These are phyloP conservation scores for Acrobasis consociella DNA, from an alignment of 2,888 invertebrate species.

Conservation along the genomic window DNA sequence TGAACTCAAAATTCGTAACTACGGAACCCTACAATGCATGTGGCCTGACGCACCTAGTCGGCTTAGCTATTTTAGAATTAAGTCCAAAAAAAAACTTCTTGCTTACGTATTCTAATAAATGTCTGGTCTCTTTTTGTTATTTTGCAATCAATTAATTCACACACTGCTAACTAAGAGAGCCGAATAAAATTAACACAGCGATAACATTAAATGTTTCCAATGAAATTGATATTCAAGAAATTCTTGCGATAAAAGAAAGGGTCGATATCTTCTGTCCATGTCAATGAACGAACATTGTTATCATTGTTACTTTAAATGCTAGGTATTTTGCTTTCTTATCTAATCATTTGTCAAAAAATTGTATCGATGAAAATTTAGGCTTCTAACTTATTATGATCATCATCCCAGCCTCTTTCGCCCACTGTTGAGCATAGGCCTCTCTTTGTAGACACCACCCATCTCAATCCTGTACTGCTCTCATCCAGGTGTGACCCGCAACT, in stretches of 20 bases:
- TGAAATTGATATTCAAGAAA: slow-evolving; percentile 14
- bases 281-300: slow-evolving; percentile 3
- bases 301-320: not conserved
- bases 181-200: not conserved
- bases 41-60: no score
- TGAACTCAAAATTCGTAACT: no score
- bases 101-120: not conserved
- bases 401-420: no score
- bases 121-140: not conserved
- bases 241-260: slow-evolving; percentile 8
- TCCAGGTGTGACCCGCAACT: no score
- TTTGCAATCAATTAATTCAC: not conserved
- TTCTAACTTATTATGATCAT: no score
- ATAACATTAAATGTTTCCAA: slow-evolving; percentile 11
- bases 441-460: no score
- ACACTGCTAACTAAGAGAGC: not conserved
- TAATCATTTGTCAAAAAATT: not conserved
- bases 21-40: no score
- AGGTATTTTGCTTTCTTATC: not conserved
- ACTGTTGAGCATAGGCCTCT: no score
- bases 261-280: slow-evolving; percentile 4
- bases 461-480: no score
- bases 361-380: no score
- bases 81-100: no score
- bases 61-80: no score